Percentiles rank a stretch among this genome's conserved stretches.
Conservation (phyloP, 35 echinoderm and acorn worm genomes). For the Heliocidaris erythrogramma region DNA sequence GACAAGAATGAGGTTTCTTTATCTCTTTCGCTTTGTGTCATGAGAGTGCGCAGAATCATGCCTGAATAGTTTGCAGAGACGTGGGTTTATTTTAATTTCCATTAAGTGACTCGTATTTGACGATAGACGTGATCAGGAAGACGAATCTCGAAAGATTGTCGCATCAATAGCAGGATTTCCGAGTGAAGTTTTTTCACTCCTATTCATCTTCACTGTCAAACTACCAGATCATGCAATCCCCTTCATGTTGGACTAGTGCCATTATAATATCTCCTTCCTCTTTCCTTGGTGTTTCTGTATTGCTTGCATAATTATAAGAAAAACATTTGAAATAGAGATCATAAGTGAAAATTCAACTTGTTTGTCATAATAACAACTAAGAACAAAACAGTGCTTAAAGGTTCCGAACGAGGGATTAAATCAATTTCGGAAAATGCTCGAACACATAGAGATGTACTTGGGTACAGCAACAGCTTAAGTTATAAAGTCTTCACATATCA, state of each 20-base stretch:
- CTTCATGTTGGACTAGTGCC: background rate
- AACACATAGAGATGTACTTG: no score
- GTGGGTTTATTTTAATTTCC: constrained; percentile 5
- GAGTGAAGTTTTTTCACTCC: background rate
- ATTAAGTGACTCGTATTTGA: background rate
- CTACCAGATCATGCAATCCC: background rate
- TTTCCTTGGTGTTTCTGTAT: background rate
- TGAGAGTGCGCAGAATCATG: background rate
- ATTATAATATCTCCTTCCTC: background rate
- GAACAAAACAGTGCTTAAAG: background rate
- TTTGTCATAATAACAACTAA: background rate
- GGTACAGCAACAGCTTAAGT: no score
- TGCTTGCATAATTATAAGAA: background rate
- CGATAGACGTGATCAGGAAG: constrained; percentile 22
- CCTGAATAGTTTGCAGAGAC: background rate
- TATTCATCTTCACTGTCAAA: constrained; percentile 31
- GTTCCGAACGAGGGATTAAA: no score
- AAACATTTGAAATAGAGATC: background rate
- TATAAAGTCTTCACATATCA: no score
- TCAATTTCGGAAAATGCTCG: no score
- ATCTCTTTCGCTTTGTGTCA: background rate
- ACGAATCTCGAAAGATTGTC: constrained; percentile 18
- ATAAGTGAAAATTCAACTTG: background rate
- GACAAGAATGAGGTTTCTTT: background rate
- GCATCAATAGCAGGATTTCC: constrained; percentile 43